Percentiles rank a stretch among this genome's conserved stretches.
Conservation (phyloP, 2,113 vertebrate genomes). For the Cavia porcellus region DNA sequence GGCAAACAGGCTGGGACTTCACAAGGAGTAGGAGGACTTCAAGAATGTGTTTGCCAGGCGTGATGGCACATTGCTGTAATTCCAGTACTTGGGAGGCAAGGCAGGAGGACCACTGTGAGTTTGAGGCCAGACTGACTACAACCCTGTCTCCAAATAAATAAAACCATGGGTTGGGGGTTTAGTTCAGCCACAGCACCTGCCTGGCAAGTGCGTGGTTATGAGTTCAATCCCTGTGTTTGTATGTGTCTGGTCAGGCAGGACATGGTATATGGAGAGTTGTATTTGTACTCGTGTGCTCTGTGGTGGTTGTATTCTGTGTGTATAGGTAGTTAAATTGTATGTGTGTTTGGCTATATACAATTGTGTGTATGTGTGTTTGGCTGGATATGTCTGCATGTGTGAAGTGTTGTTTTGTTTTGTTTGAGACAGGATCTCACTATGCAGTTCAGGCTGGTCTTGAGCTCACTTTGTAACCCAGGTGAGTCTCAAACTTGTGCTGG, state of each 20-base stretch:
- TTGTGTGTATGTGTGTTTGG: neutral
- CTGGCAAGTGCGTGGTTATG: too few species aligned
- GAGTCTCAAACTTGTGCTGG: too few species aligned
- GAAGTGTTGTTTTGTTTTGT: neutral
- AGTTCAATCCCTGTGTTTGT: too few species aligned
- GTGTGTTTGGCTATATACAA: neutral
- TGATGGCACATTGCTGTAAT: neutral
- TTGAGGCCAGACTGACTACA: neutral
- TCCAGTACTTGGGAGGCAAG: neutral
- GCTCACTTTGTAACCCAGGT: too few species aligned
- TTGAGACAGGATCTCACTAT: too few species aligned
- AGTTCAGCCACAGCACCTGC: too few species aligned
- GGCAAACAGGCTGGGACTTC: constrained; percentile 8
- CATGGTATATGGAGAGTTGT: neutral
- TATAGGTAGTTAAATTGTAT: neutral
- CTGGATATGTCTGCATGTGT: neutral
- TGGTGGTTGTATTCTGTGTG: neutral
- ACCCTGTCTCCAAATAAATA: neutral
- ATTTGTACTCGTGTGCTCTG: neutral
- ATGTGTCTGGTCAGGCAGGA: neutral
- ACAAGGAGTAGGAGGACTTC: neutral
- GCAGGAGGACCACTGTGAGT: neutral
- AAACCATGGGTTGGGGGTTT: neutral
- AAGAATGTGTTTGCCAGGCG: neutral
- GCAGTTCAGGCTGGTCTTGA: too few species aligned